Conservation (phyloP, 2,888 invertebrate genomes). For the Leuctra nigra region DNA sequence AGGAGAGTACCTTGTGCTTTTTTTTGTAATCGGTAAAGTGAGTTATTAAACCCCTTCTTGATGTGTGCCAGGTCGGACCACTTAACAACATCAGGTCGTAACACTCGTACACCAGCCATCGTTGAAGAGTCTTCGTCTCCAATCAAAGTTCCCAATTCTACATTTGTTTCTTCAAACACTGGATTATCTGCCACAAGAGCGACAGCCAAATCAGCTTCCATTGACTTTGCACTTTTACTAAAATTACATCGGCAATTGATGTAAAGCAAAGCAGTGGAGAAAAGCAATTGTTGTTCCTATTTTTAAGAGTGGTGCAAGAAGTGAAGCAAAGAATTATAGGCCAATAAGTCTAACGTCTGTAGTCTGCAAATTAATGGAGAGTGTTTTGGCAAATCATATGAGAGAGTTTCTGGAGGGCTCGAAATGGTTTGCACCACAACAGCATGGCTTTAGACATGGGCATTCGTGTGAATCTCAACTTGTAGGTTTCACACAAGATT, state of each 20-base stretch:
- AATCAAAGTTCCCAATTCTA: constrained; percentile 28
- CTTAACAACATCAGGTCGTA: background rate
- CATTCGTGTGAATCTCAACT: too few relatives aligned
- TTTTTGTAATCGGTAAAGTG: background rate
- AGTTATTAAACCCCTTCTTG: background rate
- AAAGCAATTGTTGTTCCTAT: too few relatives aligned
- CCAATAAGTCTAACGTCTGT: too few relatives aligned
- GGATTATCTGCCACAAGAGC: constrained; percentile 28
- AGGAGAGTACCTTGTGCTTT: background rate
- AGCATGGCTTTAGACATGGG: too few relatives aligned
- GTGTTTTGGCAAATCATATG: too few relatives aligned
- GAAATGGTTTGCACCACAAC: too few relatives aligned
- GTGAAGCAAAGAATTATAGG: too few relatives aligned
- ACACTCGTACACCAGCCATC: constrained; percentile 26
- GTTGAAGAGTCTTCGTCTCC: constrained; percentile 32
- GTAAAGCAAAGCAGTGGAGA: too few relatives aligned
- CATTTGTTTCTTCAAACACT: constrained; percentile 29
- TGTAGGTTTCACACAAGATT: too few relatives aligned
- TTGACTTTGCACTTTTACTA: constrained; percentile 33
- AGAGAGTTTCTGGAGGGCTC: too few relatives aligned
- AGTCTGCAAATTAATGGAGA: too few relatives aligned
- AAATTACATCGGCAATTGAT: constrained; percentile 33
- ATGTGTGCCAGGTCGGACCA: constrained; percentile 8
- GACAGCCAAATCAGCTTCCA: constrained; percentile 32
- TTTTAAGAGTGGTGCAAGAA: too few relatives aligned